phyloP scores from a whole-genome alignment of 1,140 invertebrate genomes.

The Apis florea region DNA sequence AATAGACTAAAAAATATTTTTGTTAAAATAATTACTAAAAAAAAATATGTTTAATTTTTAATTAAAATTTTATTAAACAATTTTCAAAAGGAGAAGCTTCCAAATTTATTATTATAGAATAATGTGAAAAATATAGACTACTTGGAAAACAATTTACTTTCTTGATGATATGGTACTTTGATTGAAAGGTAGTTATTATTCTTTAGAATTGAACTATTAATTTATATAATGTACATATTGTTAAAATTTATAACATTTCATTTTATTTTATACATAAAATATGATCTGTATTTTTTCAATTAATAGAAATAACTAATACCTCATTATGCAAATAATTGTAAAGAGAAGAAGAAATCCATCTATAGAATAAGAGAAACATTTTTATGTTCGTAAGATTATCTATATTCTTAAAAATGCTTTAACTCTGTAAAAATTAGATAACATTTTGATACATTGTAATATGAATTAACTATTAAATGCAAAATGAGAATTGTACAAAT shows the following conservation, averaged over 20 bases:
- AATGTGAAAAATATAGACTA: background rate
- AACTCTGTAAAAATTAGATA: slow-evolving; percentile 12
- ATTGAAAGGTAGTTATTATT: slow-evolving; percentile 15
- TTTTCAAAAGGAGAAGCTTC: background rate
- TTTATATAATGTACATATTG: slow-evolving; percentile 19
- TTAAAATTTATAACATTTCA: background rate
- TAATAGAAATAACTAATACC: background rate
- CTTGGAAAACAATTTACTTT: slow-evolving; percentile 19
- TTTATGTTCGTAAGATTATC: background rate
- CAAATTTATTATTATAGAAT: background rate
- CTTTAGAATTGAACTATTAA: slow-evolving; percentile 12
- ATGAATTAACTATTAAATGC: background rate
- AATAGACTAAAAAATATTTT: background rate
- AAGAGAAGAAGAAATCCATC: background rate
- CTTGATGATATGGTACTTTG: slow-evolving; percentile 32
- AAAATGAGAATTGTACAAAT: background rate
- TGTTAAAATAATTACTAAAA: background rate
- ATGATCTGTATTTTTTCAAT: background rate
- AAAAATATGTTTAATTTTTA: background rate
- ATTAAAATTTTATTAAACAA: background rate
- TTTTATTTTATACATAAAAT: background rate
- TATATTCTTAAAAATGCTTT: background rate
- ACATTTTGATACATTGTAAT: slow-evolving; percentile 34
- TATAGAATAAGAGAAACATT: background rate
- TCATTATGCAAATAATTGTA: background rate